These are phyloP conservation scores for Aricia artaxerxes DNA, from an alignment of 2,888 invertebrate genomes.

Conservation along the genomic window DNA sequence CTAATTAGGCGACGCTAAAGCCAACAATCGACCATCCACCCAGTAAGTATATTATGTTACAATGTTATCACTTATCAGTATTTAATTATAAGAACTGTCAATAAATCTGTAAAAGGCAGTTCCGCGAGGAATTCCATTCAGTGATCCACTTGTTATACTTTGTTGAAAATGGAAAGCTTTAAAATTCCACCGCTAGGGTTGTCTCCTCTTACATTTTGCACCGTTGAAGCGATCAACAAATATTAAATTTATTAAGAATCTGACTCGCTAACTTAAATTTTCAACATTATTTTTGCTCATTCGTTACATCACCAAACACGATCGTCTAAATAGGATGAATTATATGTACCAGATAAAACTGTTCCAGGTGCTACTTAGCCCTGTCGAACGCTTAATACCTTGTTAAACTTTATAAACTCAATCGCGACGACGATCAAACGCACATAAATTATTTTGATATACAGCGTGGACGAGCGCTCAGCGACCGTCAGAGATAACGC, in stretches of 20 bases:
- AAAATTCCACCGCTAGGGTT: conserved; percentile 7
- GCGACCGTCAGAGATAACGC: conserved; percentile 70
- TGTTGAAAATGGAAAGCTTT: conserved; percentile 4
- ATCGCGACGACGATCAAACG: conserved; percentile 73
- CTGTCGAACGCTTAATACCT: background rate
- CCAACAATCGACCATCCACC: background rate
- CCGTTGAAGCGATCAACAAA: too few relatives aligned
- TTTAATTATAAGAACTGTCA: conserved; percentile 6
- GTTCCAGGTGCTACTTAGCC: background rate
- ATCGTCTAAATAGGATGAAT: background rate
- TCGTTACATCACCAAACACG: background rate
- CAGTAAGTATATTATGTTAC: background rate
- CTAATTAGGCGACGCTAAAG: background rate
- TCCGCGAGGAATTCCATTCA: conserved; percentile 8
- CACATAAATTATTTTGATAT: conserved; percentile 71
- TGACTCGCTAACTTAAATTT: background rate
- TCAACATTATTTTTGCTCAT: background rate
- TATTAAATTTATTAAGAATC: too few relatives aligned
- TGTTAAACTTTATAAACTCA: conserved; percentile 39
- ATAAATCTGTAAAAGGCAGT: background rate
- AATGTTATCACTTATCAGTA: background rate
- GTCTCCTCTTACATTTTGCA: background rate
- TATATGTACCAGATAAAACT: background rate
- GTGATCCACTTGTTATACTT: conserved; percentile 7
- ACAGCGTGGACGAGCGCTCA: conserved; percentile 59